Conservation (phyloP, 64 coral and sea anemone species). For the Porites australiensis region DNA sequence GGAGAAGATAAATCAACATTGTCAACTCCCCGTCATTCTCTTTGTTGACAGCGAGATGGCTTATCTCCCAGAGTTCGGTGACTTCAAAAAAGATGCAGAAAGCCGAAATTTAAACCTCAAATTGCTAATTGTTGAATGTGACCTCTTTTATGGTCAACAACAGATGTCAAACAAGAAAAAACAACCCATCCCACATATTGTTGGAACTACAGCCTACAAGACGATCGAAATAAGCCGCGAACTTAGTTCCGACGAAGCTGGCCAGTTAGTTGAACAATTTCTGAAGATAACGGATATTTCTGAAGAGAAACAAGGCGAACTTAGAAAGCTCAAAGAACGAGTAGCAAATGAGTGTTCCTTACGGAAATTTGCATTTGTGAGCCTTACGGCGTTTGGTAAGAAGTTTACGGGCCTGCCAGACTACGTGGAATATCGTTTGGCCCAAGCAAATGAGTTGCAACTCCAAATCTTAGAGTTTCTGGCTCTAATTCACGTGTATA, state of each 20-base stretch:
- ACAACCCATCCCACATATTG: slow-evolving; percentile 34
- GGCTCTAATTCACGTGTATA: slow-evolving; percentile 73
- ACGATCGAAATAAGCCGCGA: slow-evolving; percentile 67
- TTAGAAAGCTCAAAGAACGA: slow-evolving; percentile 30
- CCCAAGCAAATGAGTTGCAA: slow-evolving; percentile 68
- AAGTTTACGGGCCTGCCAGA: slow-evolving; percentile 48
- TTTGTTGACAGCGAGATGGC: slow-evolving; percentile 80
- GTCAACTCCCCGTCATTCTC: slow-evolving; percentile 68
- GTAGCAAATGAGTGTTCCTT: slow-evolving; percentile 8
- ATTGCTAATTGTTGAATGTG: slow-evolving; percentile 78
- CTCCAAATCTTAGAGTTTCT: slow-evolving; percentile 68
- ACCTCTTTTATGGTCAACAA: slow-evolving; percentile 25
- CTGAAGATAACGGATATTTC: slow-evolving; percentile 52
- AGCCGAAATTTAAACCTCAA: slow-evolving; percentile 60
- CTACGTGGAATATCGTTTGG: slow-evolving; percentile 69
- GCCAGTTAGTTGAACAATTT: slow-evolving; percentile 48
- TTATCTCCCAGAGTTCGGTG: slow-evolving; percentile 68
- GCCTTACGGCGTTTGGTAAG: slow-evolving; percentile 76
- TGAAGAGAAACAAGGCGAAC: slow-evolving; percentile 33
- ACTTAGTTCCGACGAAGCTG: slow-evolving; percentile 46
- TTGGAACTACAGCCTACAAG: slow-evolving; percentile 57
- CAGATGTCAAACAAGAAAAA: neutral
- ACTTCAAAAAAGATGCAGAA: slow-evolving; percentile 78
- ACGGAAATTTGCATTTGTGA: slow-evolving; percentile 77
- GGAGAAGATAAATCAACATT: slow-evolving; percentile 63